Evolutionary conservation across 1,140 invertebrate species (phyloP).

Genomic region (Pseudomyrmex dendroicus): DNA sequence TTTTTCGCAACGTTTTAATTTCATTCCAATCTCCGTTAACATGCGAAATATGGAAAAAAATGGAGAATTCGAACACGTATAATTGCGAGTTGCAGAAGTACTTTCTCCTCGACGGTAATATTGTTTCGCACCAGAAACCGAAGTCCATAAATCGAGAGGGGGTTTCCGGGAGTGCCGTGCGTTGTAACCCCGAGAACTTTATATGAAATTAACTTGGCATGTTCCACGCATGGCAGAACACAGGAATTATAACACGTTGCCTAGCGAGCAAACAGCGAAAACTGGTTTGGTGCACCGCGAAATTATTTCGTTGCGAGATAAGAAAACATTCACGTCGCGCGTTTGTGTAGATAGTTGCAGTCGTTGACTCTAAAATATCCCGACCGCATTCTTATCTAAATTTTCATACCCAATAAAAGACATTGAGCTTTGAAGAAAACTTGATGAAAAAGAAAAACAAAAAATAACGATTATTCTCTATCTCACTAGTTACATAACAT

Average conservation of each 20-base stretch:
- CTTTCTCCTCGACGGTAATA: constrained; percentile 41
- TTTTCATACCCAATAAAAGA: background rate
- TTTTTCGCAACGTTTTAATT: background rate
- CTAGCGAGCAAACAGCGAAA: constrained; percentile 49
- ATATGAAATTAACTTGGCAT: constrained; percentile 60
- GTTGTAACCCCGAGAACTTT: constrained; percentile 44
- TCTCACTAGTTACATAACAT: background rate
- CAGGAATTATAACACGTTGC: constrained; percentile 67
- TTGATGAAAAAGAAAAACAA: background rate
- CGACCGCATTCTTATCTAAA: constrained; percentile 19
- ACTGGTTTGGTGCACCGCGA: constrained; percentile 57
- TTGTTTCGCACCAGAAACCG: constrained; percentile 29
- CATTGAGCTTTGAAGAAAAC: background rate
- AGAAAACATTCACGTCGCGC: constrained; percentile 42
- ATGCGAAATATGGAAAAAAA: background rate
- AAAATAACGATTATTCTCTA: background rate
- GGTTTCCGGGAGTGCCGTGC: background rate
- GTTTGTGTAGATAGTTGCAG: constrained; percentile 23
- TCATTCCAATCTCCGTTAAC: background rate
- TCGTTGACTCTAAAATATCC: constrained; percentile 1
- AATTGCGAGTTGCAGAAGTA: constrained; percentile 39
- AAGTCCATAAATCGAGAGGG: background rate
- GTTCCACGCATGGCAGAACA: constrained; percentile 52
- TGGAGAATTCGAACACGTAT: constrained; percentile 14
- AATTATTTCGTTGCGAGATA: constrained; percentile 36